phyloP scores from a whole-genome alignment of 92 coral and sea anemone genomes.

The Actinostola sp. region DNA sequence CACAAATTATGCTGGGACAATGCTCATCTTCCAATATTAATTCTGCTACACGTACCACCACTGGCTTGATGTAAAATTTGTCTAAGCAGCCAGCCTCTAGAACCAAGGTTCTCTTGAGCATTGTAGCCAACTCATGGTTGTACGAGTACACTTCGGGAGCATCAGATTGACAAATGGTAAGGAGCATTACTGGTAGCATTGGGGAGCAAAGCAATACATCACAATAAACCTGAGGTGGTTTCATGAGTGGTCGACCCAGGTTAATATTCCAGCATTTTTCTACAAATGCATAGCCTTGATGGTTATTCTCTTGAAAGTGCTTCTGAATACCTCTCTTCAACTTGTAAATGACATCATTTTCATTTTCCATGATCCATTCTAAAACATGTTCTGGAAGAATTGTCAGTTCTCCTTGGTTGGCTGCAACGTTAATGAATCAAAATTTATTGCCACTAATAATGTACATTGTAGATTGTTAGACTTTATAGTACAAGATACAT shows the following conservation, averaged over 20 bases:
- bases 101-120: not conserved
- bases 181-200: not conserved
- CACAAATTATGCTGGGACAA: not conserved
- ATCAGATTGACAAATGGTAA: not conserved
- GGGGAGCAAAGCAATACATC: conserved; percentile 3
- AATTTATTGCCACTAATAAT: not conserved
- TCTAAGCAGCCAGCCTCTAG: conserved; percentile 5
- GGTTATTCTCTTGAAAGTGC: too few relatives aligned
- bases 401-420: not conserved
- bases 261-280: conserved; percentile 8
- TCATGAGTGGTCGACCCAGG: not conserved
- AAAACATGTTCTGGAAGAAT: not conserved
- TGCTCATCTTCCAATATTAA: not conserved
- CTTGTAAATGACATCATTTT: not conserved
- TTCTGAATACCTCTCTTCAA: too few relatives aligned
- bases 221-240: conserved; percentile 1
- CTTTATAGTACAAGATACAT: too few relatives aligned
- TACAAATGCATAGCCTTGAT: not conserved
- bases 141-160: not conserved
- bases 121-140: conserved; percentile 7
- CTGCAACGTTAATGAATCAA: not conserved
- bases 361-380: not conserved
- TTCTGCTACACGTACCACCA: not conserved
- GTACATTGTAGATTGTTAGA: not conserved
- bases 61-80: conserved; percentile 1